Evolutionary conservation across 1,140 invertebrate genomes (phyloP).

Genomic region (Apocrypta bakeri): DNA sequence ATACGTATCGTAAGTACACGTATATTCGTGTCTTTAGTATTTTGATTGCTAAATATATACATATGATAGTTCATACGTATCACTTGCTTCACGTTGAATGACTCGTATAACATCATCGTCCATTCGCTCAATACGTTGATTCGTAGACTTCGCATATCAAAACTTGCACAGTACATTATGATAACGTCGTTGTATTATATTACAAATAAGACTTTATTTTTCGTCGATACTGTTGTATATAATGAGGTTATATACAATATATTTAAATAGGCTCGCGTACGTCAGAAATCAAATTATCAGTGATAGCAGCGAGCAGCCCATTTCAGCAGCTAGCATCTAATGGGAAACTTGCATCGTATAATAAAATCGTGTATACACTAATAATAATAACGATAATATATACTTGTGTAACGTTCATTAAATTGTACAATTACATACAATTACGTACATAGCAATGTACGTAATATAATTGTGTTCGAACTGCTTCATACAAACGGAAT

Average conservation of each 20-base stretch:
- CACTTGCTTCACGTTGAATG: no score
- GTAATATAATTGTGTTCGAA: no score
- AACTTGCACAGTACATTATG: background rate
- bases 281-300: slow-evolving; percentile 63
- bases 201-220: background rate
- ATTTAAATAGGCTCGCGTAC: background rate
- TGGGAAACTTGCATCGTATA: slow-evolving; percentile 52
- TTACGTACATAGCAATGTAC: no score
- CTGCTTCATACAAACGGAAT: no score
- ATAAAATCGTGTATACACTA: background rate
- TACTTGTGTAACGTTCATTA: background rate
- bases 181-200: background rate
- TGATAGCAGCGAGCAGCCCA: slow-evolving; percentile 70
- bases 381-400: background rate
- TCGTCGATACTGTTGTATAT: background rate
- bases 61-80: no score
- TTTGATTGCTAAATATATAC: no score
- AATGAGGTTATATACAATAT: background rate
- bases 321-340: slow-evolving; percentile 71
- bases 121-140: no score
- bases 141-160: background rate
- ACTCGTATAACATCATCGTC: no score
- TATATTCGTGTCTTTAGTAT: no score
- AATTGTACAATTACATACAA: no score
- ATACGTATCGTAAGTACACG: background rate